Conservation (phyloP, 2,888 invertebrate species). For the Tetheella fluctuosa region DNA sequence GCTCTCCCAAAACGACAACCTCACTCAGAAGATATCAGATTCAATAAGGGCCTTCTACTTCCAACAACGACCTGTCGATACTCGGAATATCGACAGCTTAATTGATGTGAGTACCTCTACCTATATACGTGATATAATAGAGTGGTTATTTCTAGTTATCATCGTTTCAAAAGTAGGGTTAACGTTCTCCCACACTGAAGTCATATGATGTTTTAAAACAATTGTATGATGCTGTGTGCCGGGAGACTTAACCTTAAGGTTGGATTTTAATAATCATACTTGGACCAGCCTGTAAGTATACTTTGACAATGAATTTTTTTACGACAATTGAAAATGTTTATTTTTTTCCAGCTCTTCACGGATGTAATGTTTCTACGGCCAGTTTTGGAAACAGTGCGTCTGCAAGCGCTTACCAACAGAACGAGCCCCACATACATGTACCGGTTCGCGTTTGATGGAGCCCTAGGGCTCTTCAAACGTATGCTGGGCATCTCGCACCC, state of each 20-base stretch:
- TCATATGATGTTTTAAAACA: no score
- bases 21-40: constrained; percentile 62
- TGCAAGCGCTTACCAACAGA: constrained; percentile 64
- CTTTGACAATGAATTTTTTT: no score
- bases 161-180: no score
- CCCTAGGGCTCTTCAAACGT: constrained; percentile 85
- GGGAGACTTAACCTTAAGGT: no score
- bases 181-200: no score
- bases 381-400: constrained; percentile 78
- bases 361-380: constrained; percentile 86
- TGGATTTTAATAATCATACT: no score
- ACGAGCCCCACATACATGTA: constrained; percentile 85
- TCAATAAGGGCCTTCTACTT: constrained; percentile 85
- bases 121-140: not conserved
- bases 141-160: no score
- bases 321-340: not conserved
- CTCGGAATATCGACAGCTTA: constrained; percentile 82
- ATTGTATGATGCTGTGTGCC: no score
- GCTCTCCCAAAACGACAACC: constrained; percentile 57
- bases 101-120: constrained; percentile 74
- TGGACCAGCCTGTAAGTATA: no score
- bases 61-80: constrained; percentile 80
- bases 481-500: constrained; percentile 85
- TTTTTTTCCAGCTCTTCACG: constrained; percentile 79
- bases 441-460: constrained; percentile 86